A percentile compares a stretch with the other conserved stretches of the same genome.
phyloP scores from a whole-genome alignment of 2,888 invertebrate genomes.

The Harpalus rubripes region DNA sequence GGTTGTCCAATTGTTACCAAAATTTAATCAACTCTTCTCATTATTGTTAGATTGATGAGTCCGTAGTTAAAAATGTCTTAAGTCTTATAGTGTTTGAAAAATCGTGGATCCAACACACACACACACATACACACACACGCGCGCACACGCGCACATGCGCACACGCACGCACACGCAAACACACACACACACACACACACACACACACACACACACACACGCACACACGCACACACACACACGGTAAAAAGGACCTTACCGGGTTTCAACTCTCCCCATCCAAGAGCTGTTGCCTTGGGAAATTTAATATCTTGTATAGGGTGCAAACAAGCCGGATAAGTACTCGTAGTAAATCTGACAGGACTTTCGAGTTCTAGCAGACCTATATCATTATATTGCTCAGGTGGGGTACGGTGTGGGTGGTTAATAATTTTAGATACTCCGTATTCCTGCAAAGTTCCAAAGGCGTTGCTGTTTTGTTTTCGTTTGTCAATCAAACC shows the following conservation, averaged over 20 bases:
- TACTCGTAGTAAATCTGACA: constrained; percentile 79
- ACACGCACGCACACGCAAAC: too few relatives aligned
- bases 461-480: neutral
- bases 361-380: constrained; percentile 79
- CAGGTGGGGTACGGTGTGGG: constrained; percentile 80
- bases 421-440: constrained; percentile 76
- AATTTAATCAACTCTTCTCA: too few relatives aligned
- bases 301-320: constrained; percentile 68
- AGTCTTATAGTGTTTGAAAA: too few relatives aligned
- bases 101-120: too few relatives aligned
- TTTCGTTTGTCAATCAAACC: neutral
- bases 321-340: constrained; percentile 83
- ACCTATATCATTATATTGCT: constrained; percentile 83
- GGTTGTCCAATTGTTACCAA: too few relatives aligned
- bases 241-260: neutral
- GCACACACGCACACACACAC: too few relatives aligned
- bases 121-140: too few relatives aligned
- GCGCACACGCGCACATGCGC: too few relatives aligned
- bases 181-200: too few relatives aligned
- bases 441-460: neutral
- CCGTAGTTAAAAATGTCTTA: too few relatives aligned
- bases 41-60: too few relatives aligned
- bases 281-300: constrained; percentile 75
- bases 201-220: too few relatives aligned
- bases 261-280: constrained; percentile 75